Evolutionary conservation across 2,113 vertebrate species (phyloP).

Genomic region (human): DNA sequence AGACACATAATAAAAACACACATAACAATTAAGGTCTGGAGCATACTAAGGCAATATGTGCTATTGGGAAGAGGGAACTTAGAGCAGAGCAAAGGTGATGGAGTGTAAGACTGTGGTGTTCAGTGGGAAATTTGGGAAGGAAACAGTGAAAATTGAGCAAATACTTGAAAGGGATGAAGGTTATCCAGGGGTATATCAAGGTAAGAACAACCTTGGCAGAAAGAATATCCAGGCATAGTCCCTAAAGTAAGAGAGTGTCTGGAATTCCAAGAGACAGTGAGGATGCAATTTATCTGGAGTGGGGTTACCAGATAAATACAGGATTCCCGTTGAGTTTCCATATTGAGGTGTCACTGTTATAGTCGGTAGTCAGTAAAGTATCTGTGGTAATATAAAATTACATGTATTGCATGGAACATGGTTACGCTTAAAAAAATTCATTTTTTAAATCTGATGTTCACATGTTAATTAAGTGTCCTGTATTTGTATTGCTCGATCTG

Average conservation of each 20-base stretch:
- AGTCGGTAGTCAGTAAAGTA: not conserved
- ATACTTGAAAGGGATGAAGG: not conserved
- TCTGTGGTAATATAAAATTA: not conserved
- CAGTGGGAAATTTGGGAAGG: not conserved
- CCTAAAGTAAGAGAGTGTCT: not conserved
- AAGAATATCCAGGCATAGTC: rapidly evolving
- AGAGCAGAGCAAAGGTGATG: not conserved
- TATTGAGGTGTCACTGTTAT: not conserved
- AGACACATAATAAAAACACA: not conserved
- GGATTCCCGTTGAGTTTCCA: not conserved
- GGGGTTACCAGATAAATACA: not conserved
- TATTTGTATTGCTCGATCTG: not conserved
- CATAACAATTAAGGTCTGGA: not conserved
- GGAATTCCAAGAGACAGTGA: not conserved
- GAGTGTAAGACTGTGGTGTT: not conserved
- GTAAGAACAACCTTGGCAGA: not conserved
- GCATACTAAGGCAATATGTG: not conserved
- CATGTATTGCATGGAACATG: not conserved
- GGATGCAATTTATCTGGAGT: not conserved
- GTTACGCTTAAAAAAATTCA: not conserved
- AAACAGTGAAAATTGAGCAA: not conserved
- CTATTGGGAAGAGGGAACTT: not conserved
- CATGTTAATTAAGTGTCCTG: not conserved
- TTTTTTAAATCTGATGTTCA: not conserved
- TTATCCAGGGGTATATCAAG: too few relatives aligned